Evolutionary conservation across 2,888 invertebrate species (phyloP).

Genomic region (Epiblema foenella): DNA sequence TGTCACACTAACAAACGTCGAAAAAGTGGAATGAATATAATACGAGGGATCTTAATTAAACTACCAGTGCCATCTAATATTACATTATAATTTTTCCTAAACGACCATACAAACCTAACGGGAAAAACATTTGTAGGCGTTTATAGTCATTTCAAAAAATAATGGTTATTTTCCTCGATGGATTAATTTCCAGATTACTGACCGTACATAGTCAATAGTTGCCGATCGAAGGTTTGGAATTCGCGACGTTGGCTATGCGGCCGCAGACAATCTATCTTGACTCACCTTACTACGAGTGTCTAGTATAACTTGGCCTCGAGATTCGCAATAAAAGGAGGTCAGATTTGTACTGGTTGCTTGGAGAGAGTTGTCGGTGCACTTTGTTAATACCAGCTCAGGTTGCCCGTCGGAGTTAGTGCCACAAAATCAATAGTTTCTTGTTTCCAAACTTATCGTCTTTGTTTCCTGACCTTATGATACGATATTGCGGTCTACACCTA

Average conservation of each 20-base stretch:
- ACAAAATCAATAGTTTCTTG: constrained; percentile 58
- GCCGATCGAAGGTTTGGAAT: constrained; percentile 48
- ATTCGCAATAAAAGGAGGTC: not conserved
- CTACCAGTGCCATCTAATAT: not conserved
- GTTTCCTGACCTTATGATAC: constrained; percentile 48
- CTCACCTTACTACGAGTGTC: not conserved
- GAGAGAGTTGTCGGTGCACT: not conserved
- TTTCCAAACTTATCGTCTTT: constrained; percentile 53
- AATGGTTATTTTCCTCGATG: constrained; percentile 7
- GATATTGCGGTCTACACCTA: constrained; percentile 44
- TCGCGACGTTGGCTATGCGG: constrained; percentile 45
- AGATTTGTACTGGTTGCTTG: not conserved
- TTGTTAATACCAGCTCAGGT: constrained; percentile 11
- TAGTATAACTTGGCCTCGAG: constrained; percentile 16
- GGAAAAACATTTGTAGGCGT: not conserved
- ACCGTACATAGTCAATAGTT: constrained; percentile 7
- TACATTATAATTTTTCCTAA: not conserved
- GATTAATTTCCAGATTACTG: constrained; percentile 3
- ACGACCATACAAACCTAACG: not conserved
- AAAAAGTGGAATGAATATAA: no score
- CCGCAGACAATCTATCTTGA: constrained; percentile 8
- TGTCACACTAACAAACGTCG: no score
- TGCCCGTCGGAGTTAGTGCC: constrained; percentile 34
- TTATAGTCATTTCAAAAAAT: not conserved
- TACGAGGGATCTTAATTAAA: no score